Conservation (phyloP, 2,113 vertebrate species). For the Plestiodon gilberti region DNA sequence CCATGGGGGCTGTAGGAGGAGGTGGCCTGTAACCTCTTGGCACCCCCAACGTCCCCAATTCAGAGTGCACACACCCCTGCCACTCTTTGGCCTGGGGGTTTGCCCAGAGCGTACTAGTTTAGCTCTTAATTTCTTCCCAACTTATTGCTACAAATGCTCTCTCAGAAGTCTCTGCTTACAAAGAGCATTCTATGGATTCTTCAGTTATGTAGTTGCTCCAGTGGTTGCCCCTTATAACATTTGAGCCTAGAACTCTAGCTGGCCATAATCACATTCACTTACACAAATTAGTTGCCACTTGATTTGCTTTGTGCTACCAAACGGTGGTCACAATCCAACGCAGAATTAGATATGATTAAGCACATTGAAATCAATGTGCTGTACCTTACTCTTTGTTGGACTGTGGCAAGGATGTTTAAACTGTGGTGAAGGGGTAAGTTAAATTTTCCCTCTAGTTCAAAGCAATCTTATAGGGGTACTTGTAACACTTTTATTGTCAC, state of each 20-base stretch:
- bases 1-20: too few relatives aligned
- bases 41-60: too few relatives aligned
- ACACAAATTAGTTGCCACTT: background rate
- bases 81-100: too few relatives aligned
- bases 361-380: background rate
- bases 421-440: background rate
- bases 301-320: background rate
- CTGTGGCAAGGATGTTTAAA: background rate
- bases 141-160: too few relatives aligned
- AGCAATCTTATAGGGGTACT: background rate
- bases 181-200: too few relatives aligned
- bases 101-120: too few relatives aligned
- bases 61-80: too few relatives aligned
- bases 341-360: background rate
- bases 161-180: too few relatives aligned
- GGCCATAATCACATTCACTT: background rate
- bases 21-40: too few relatives aligned
- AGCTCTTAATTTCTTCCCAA: too few relatives aligned
- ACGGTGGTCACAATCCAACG: background rate
- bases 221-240: background rate
- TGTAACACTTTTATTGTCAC: background rate
- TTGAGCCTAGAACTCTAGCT: background rate
- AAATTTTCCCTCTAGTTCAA: background rate
- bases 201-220: too few relatives aligned
- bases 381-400: background rate